Base-by-base conservation (phyloP, 2,888 invertebrate genomes). In the Dorcus parallelipipedus region DNA sequence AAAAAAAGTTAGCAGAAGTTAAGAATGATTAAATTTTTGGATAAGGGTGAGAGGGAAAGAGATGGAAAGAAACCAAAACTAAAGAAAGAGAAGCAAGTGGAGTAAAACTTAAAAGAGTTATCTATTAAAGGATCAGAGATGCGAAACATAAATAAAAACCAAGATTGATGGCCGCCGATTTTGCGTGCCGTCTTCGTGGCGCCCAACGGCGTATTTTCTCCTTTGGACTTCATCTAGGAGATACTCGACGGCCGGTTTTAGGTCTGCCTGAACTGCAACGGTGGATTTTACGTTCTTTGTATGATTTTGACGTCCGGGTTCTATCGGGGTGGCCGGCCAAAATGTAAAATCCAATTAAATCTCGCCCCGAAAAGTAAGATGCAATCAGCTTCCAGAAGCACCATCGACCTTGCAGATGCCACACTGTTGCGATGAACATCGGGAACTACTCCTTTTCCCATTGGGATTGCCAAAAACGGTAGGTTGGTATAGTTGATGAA, bases 301-400 rank as follows among this genome's bases (percentile, higher is more conserved):
- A 97, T 92, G 63, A 97, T 80, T 81, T 95, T 93, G 3, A 94
- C 94, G 72, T 91, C 82, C 0, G 85, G 82, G 14, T 86, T 84
- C 77, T 89, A 97, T 42, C 97, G 81, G 1, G 97, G 97, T 14
- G 91, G 80, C 55, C 89, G 86, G 2, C 97, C 97, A 81, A 97
- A 98, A 80, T 98, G 97, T 61, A 98, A 83, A 80, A 98, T 97
- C 98, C 98, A 98, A 80, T 98, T 98, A 14, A 97, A 82, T 41
- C 97, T 82, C 0, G 97, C 97, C 0, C 97, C 97, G 41, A 96
- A 78, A 51, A 97, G 79, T 3, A 98, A 71, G 2, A 98, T 83
- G 0, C 95, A 91, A 78, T 98, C 97, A 0, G 95, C 92, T 66
- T 93, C 85, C 69, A 89, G 87, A 52, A 98, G 79, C 0, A 95